These are phyloP conservation scores for Antheraea yamamai DNA, from an alignment of 2,888 invertebrate species.

Conservation along the genomic window DNA sequence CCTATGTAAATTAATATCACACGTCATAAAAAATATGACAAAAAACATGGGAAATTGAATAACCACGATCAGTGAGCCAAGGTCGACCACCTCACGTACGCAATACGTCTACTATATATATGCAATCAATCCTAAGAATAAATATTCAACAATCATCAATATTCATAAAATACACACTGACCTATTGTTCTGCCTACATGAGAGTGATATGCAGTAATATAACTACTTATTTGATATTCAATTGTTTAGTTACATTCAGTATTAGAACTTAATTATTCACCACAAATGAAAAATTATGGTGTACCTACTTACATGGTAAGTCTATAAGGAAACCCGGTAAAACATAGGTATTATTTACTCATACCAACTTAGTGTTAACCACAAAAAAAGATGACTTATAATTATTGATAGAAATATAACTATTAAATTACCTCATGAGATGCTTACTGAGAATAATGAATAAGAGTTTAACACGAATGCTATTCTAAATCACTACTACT, in stretches of 20 bases:
- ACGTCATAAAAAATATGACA: not conserved
- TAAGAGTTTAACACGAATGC: too few relatives aligned
- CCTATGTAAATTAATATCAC: not conserved
- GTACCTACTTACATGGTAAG: too few relatives aligned
- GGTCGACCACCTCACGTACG: slow-evolving; percentile 16
- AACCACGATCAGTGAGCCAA: slow-evolving; percentile 15
- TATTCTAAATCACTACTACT: too few relatives aligned
- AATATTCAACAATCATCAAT: slow-evolving; percentile 62
- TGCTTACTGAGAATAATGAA: too few relatives aligned
- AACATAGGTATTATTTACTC: too few relatives aligned
- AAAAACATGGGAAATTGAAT: slow-evolving; percentile 16
- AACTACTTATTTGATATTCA: slow-evolving; percentile 9
- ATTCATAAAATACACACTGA: slow-evolving; percentile 42
- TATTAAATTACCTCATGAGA: not conserved
- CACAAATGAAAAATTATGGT: too few relatives aligned
- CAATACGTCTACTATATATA: slow-evolving; percentile 23
- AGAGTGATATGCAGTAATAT: slow-evolving; percentile 32
- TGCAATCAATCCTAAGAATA: slow-evolving; percentile 34
- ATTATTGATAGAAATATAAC: not conserved
- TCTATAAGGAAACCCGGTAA: too few relatives aligned
- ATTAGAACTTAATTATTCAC: too few relatives aligned
- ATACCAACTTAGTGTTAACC: not conserved
- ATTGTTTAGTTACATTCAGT: too few relatives aligned
- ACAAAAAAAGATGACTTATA: slow-evolving; percentile 17
- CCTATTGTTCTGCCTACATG: slow-evolving; percentile 65